Evolutionary conservation across 2,888 invertebrate genomes (phyloP).

Genomic region (Electrophaes corylata): DNA sequence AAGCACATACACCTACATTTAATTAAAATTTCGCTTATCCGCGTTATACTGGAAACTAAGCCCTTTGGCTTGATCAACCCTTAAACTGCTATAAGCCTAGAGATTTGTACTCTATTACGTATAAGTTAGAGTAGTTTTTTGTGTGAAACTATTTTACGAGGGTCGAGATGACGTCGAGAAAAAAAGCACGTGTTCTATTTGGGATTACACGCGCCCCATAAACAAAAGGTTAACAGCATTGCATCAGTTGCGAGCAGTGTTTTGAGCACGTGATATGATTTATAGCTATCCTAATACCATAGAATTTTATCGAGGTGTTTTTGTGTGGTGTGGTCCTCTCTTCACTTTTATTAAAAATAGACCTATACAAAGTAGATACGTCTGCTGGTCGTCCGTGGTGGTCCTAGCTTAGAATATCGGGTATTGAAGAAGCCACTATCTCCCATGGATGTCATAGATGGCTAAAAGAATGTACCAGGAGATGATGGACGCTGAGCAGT

Average conservation of each 20-base stretch:
- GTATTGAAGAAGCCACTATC: no score
- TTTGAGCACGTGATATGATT: constrained; percentile 33
- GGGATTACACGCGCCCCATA: constrained; percentile 79
- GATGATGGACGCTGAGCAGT: no score
- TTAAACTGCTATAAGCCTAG: constrained; percentile 31
- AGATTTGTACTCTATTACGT: constrained; percentile 45
- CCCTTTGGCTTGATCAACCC: constrained; percentile 69
- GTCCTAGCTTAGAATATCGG: no score
- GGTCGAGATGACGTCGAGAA: constrained; percentile 69
- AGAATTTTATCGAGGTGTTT: not conserved
- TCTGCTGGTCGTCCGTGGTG: no score
- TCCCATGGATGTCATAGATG: no score
- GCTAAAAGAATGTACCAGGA: no score
- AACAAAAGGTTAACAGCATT: constrained; percentile 77
- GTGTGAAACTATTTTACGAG: constrained; percentile 33
- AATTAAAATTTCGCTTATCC: constrained; percentile 80
- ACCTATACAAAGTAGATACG: no score
- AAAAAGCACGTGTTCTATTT: constrained; percentile 83
- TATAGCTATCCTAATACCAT: constrained; percentile 7
- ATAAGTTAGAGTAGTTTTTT: constrained; percentile 48
- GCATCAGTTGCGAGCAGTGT: constrained; percentile 43
- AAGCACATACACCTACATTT: constrained; percentile 57
- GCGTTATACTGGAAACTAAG: constrained; percentile 76
- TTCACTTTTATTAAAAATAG: not conserved
- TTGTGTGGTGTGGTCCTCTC: not conserved